Percentiles rank a stretch among this genome's conserved stretches.
Evolutionary conservation across 2,113 vertebrate species (phyloP).

Genomic region (Greenwoodochromis staneri): DNA sequence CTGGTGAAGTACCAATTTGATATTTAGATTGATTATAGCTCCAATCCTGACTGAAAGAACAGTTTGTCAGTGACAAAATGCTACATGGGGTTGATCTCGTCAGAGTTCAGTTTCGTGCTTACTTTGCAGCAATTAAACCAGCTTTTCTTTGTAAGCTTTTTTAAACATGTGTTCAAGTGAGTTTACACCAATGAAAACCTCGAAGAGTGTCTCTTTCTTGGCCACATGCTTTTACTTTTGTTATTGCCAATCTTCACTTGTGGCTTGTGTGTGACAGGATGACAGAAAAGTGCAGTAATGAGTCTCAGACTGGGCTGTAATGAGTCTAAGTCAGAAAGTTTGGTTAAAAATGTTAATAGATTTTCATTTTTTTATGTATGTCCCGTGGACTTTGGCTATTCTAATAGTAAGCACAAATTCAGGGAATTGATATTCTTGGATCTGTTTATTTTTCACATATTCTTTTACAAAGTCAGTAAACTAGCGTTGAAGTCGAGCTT

Average conservation of each 20-base stretch:
- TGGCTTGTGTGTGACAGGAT: neutral
- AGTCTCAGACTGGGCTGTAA: neutral
- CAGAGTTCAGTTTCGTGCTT: neutral
- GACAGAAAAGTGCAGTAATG: neutral
- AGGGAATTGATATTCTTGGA: neutral
- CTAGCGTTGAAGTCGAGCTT: neutral
- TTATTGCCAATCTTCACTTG: neutral
- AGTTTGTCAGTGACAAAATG: neutral
- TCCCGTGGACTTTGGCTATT: neutral
- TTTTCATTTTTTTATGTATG: neutral
- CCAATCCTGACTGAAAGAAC: neutral
- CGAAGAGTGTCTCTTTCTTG: neutral
- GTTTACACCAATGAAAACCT: neutral
- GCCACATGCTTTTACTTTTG: neutral
- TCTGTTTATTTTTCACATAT: neutral
- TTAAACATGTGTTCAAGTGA: neutral
- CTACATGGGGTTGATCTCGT: neutral
- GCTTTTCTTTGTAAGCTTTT: neutral
- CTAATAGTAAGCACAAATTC: neutral
- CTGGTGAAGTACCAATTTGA: neutral
- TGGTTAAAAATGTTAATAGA: neutral
- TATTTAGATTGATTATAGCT: neutral
- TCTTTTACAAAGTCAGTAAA: neutral
- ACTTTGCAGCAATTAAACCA: neutral
- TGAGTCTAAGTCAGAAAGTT: neutral